Evolutionary conservation across 2,888 invertebrate species (phyloP).

Genomic region (Reticulitermes lucifugus): DNA sequence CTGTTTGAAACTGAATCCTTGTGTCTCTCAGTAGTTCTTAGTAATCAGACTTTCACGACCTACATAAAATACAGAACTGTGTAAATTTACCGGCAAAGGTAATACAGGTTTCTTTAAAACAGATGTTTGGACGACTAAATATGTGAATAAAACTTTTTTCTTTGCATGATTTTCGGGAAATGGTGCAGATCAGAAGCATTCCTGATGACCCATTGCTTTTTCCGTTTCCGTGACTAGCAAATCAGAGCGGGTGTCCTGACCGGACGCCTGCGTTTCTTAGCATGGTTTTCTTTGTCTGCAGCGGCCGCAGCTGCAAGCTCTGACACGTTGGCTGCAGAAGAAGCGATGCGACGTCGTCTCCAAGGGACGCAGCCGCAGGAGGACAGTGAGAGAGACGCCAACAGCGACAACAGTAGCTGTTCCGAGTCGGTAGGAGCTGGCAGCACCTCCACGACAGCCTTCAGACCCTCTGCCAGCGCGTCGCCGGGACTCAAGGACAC

Average conservation of each 20-base stretch:
- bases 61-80: no score
- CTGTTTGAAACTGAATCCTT: no score
- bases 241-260: conserved; percentile 31
- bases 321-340: conserved; percentile 56
- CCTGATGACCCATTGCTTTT: no score
- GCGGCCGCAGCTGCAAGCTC: conserved; percentile 50
- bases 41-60: no score
- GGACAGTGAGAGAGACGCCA: conserved; percentile 59
- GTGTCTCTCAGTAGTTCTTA: no score
- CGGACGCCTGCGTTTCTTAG: conserved; percentile 44
- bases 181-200: no score
- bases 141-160: no score
- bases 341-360: conserved; percentile 56
- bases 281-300: conserved; percentile 54
- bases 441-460: conserved; percentile 55
- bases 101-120: no score
- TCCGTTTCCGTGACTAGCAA: not conserved
- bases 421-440: conserved; percentile 59
- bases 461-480: conserved; percentile 55
- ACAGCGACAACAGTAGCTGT: conserved; percentile 58
- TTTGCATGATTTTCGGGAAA: no score
- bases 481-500: conserved; percentile 36
- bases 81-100: no score
- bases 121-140: no score
- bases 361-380: conserved; percentile 53